These are phyloP conservation scores for Teleogryllus oceanicus DNA, from an alignment of 2,888 invertebrate species.

Conservation along the genomic window DNA sequence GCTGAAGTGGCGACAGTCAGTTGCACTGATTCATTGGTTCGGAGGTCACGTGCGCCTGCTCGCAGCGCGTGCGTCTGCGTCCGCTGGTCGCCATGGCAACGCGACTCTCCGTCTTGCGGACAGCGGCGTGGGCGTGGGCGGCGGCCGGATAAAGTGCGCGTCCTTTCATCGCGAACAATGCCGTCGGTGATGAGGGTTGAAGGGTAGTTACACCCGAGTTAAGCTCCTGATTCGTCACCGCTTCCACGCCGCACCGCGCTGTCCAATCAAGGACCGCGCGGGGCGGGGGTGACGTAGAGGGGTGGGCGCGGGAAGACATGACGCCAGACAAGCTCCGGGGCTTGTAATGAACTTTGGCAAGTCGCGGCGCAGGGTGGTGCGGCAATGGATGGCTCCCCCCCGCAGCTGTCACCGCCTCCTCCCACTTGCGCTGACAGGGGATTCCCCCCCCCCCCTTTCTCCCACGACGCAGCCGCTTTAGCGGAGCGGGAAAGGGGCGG, in stretches of 20 bases:
- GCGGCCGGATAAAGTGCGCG: background rate
- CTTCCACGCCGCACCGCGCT: background rate
- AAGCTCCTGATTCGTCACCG: slow-evolving; percentile 18
- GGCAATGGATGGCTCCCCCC: no score
- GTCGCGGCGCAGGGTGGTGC: background rate
- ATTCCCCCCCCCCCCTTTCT: no score
- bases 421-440: no score
- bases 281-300: background rate
- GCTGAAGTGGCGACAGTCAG: no score
- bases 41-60: no score
- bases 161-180: slow-evolving; percentile 10
- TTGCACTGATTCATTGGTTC: no score
- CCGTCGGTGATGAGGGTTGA: background rate
- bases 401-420: no score
- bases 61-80: no score
- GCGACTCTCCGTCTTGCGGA: background rate
- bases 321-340: background rate
- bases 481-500: no score
- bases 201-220: slow-evolving; percentile 18
- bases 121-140: background rate
- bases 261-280: background rate
- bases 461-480: no score
- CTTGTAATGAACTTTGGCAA: slow-evolving; percentile 12
- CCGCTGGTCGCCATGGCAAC: background rate
- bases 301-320: background rate